Evolutionary conservation across 2,797 vertebrate genomes (phyloP).

Genomic region (Syncerus caffer): DNA sequence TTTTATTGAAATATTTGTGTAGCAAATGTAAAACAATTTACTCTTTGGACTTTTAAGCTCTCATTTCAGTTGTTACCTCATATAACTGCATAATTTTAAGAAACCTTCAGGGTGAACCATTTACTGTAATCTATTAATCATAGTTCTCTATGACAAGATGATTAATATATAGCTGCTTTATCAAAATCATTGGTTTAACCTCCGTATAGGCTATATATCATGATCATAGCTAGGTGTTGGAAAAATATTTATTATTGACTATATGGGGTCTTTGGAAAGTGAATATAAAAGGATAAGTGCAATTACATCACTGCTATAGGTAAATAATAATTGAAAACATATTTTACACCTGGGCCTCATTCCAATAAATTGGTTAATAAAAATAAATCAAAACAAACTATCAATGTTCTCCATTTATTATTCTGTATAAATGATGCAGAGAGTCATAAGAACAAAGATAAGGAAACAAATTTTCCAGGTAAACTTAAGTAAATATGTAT

Average conservation of each 20-base stretch:
- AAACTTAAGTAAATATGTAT: background rate
- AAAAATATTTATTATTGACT: constrained; percentile 22
- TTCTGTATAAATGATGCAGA: background rate
- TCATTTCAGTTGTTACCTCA: background rate
- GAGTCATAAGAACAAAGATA: background rate
- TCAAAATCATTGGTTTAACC: constrained; percentile 20
- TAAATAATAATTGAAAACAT: constrained; percentile 1
- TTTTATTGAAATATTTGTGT: background rate
- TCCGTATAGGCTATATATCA: background rate
- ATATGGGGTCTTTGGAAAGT: background rate
- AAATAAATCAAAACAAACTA: background rate
- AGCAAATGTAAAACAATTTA: background rate
- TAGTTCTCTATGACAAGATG: background rate
- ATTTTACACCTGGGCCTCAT: background rate
- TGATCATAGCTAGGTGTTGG: background rate
- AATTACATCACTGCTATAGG: background rate
- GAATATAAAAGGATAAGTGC: background rate
- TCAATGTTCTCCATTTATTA: background rate
- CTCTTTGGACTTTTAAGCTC: background rate
- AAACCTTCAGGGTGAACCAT: background rate
- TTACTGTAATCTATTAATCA: constrained; percentile 26
- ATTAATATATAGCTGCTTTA: constrained; percentile 22
- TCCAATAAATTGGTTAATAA: background rate
- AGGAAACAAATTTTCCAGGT: background rate
- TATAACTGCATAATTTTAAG: background rate